Evolutionary conservation across 2,797 vertebrate genomes (phyloP).

Genomic region (Thunnus albacares): DNA sequence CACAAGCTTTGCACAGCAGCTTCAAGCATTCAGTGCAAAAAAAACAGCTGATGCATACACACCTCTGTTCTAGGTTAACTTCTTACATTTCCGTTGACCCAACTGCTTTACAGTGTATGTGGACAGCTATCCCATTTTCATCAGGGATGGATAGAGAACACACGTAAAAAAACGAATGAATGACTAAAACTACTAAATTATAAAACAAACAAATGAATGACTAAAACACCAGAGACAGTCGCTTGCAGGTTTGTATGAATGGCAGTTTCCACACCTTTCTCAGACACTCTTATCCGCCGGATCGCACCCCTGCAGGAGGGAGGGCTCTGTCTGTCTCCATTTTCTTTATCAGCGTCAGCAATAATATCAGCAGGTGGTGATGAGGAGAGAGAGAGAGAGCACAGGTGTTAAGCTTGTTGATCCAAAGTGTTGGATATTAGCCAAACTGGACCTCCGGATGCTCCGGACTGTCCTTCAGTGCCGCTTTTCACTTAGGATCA

Average conservation of each 20-base stretch:
- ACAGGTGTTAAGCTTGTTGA: conserved; percentile 75
- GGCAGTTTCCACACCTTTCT: conserved; percentile 25
- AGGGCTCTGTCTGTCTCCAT: conserved; percentile 36
- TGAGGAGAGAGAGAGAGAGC: conserved; percentile 33
- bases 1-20: conserved; percentile 38
- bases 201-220: conserved; percentile 1
- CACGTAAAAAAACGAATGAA: neutral
- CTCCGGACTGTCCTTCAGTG: conserved; percentile 32
- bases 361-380: conserved; percentile 50
- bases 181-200: too few relatives aligned
- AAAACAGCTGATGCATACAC: conserved; percentile 55
- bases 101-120: neutral
- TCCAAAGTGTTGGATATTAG: conserved; percentile 42
- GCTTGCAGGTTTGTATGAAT: neutral
- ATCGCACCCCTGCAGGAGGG: conserved; percentile 27
- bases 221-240: neutral
- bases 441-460: conserved; percentile 49
- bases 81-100: conserved; percentile 37
- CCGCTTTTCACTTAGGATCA: neutral
- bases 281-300: conserved; percentile 20
- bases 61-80: conserved; percentile 21
- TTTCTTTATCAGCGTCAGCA: conserved; percentile 51
- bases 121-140: neutral
- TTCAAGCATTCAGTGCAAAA: conserved; percentile 32
- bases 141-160: neutral